phyloP scores from a whole-genome alignment of 2,888 invertebrate species.

The Ptychoptera albimana region DNA sequence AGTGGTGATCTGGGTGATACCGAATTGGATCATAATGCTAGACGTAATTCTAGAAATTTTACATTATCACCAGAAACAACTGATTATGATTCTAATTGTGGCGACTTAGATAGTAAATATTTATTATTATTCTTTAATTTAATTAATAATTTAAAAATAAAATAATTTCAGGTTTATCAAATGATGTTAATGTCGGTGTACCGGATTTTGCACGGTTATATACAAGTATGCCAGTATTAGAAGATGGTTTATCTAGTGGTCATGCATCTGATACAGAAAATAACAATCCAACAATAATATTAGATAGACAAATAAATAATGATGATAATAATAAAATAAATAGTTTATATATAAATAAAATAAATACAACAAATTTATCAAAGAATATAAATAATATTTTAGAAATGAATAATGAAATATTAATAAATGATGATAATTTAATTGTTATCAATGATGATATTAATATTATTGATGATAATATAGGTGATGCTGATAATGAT shows the following conservation, averaged over 20 bases:
- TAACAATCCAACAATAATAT: slow-evolving; percentile 40
- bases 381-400: no score
- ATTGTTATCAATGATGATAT: not conserved
- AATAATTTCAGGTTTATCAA: no score
- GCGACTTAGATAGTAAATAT: slow-evolving; percentile 63
- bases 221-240: slow-evolving; percentile 77
- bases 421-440: not conserved
- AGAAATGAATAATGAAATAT: not conserved
- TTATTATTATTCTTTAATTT: no score
- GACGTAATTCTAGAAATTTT: slow-evolving; percentile 57
- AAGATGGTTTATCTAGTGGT: slow-evolving; percentile 87
- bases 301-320: no score
- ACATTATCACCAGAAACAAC: slow-evolving; percentile 85
- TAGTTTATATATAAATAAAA: no score
- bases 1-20: slow-evolving; percentile 28
- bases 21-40: slow-evolving; percentile 23
- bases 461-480: slow-evolving; percentile 12
- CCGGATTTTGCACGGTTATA: slow-evolving; percentile 37
- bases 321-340: no score
- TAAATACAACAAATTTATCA: no score
- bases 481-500: no score
- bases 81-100: slow-evolving; percentile 74
- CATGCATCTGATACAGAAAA: slow-evolving; percentile 87
- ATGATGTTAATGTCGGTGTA: no score
- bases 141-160: no score